phyloP scores from a whole-genome alignment of 37 sponge, comb jelly and placozoan species.

The Chondrilla cf. caribensis region DNA sequence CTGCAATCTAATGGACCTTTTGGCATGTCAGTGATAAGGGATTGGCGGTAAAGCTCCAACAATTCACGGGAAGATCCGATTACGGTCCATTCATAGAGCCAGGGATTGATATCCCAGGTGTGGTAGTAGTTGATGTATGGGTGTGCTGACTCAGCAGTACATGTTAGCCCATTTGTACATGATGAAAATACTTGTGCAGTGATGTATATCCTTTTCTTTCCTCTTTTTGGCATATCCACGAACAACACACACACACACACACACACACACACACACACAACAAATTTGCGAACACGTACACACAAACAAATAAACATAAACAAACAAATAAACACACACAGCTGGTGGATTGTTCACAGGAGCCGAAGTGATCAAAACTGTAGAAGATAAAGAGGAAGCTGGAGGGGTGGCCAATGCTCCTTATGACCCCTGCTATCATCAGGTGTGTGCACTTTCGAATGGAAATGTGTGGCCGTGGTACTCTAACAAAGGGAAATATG shows the following conservation, averaged over 20 bases:
- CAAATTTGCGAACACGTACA: no score
- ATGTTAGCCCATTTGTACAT: not conserved
- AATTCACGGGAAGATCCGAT: constrained; percentile 82
- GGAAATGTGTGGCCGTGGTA: not conserved
- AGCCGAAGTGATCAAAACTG: constrained; percentile 66
- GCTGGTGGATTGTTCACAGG: constrained; percentile 82
- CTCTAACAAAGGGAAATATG: no score
- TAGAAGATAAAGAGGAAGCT: constrained; percentile 35
- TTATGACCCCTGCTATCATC: constrained; percentile 83
- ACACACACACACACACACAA: no score
- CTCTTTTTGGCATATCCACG: not conserved
- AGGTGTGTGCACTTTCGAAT: constrained; percentile 26
- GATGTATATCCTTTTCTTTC: not conserved
- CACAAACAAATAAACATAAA: no score
- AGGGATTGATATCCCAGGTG: constrained; percentile 67
- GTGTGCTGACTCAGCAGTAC: not conserved
- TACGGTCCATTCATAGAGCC: constrained; percentile 80
- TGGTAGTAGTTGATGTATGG: no score
- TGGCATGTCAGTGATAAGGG: no score
- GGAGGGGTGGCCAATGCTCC: constrained; percentile 73
- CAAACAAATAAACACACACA: not conserved
- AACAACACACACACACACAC: no score
- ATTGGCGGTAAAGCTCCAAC: constrained; percentile 2
- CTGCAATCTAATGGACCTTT: no score
- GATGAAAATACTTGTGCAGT: no score